Base-by-base conservation (phyloP, 2,888 invertebrate genomes). In the Lamellibrachia columna region DNA sequence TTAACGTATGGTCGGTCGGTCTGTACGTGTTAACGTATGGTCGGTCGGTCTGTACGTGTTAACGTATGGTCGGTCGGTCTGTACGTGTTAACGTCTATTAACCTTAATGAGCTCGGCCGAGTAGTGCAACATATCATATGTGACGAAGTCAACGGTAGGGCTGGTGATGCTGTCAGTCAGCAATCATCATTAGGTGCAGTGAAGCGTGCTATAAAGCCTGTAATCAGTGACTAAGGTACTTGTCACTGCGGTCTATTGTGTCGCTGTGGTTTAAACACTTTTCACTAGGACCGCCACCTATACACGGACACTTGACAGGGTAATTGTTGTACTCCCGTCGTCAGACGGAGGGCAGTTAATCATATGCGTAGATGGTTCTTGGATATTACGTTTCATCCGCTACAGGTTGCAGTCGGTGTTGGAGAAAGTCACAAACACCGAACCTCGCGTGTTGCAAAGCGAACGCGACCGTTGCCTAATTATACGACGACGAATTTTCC, bases 311-410 rank as follows among this genome's bases (percentile, higher is more conserved):
- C 75, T 75, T 75, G 75, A 75, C 75, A 75, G 75, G 75, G 75
- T 75, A 75, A 75, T 75, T 75, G 75, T 75, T 75, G 75, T 75
- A 75, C 75, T 15, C 15, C 22, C 15, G 75, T n/a, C 75, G 75
- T 75, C 75, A 75, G 75, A 75, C 15, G n/a, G 75, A 22, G 75
- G 22, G 22, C 75, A 75, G 75, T 75, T 75, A 75, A 75, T 75
- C 75, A 75, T 75, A 75, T 75, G 75, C 75, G 75, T 22, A 75
- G 75, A 75, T 75, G 75, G 75, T 75, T 75, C 75, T 75, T 75
- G 75, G 75, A 75, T 75, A 75, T 75, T 75, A 15, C n/a, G 6
- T 75, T 75, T 75, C 75, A 75, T 11, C 75, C 75, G 22, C 75
- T 75, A 75, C 75, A 75, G 15, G 75, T 6, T 22, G 75, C 75